These are phyloP conservation scores for Porites evermanni DNA, from an alignment of 92 coral and sea anemone genomes.

Conservation along the genomic window DNA sequence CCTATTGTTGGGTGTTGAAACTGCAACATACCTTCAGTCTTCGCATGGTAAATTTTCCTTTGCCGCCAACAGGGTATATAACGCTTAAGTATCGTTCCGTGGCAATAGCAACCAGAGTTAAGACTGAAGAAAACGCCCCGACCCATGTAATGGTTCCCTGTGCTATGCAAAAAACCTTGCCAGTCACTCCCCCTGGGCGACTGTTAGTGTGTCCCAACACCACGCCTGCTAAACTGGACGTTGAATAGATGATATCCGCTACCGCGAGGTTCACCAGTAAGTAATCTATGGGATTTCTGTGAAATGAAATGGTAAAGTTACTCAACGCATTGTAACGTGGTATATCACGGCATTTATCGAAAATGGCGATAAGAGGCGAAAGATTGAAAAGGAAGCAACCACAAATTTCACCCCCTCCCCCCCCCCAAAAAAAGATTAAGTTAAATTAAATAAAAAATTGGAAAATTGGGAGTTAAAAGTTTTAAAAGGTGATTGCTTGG, in stretches of 20 bases:
- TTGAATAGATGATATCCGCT: conserved; percentile 1
- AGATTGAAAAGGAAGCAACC: too few species aligned
- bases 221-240: neutral
- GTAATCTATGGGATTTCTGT: neutral
- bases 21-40: conserved; percentile 2
- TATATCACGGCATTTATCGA: too few species aligned
- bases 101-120: conserved; percentile 9
- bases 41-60: neutral
- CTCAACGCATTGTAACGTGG: too few species aligned
- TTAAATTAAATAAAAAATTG: too few species aligned
- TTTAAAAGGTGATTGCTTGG: too few species aligned
- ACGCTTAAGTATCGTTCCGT: conserved; percentile 2
- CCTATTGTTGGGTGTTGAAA: neutral
- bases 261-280: conserved; percentile 10
- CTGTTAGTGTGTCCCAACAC: neutral
- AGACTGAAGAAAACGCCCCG: neutral
- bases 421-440: too few species aligned
- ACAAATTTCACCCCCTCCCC: too few species aligned
- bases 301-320: neutral
- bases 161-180: neutral
- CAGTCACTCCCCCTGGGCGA: neutral
- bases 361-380: too few species aligned
- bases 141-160: neutral
- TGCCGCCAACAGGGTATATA: neutral
- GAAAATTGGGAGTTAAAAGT: too few species aligned